Evolutionary conservation across 2,888 invertebrate species (phyloP).

Genomic region (Scrobipalpa costella): DNA sequence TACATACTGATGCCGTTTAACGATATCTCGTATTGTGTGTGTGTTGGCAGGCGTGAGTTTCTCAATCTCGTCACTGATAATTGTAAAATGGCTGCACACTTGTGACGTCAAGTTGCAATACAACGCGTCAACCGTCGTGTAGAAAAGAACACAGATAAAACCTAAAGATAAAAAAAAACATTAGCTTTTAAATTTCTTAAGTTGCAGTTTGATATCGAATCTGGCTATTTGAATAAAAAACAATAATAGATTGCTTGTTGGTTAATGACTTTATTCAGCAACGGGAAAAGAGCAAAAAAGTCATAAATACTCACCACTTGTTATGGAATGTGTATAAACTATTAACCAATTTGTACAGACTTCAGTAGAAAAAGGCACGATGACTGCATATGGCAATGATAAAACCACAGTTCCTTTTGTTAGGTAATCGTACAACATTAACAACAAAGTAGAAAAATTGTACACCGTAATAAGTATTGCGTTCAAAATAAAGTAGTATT

Average conservation of each 20-base stretch:
- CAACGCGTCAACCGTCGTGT: conserved; percentile 57
- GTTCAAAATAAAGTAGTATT: conserved; percentile 62
- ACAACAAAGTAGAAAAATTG: conserved; percentile 56
- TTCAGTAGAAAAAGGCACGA: conserved; percentile 59
- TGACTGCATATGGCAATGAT: conserved; percentile 55
- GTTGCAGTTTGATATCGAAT: too few species aligned
- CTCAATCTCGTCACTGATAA: conserved; percentile 54
- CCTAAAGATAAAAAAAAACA: conserved; percentile 42
- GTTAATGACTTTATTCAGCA: too few species aligned
- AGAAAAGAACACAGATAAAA: conserved; percentile 58
- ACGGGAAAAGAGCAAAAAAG: too few species aligned
- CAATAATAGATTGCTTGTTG: too few species aligned
- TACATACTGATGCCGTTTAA: conserved; percentile 61
- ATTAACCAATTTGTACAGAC: conserved; percentile 54
- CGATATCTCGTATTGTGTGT: conserved; percentile 45
- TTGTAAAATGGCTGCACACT: conserved; percentile 57
- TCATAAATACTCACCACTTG: conserved; percentile 55
- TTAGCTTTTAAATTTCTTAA: too few species aligned
- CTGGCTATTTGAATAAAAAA: too few species aligned
- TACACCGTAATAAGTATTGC: conserved; percentile 59
- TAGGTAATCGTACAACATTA: conserved; percentile 54
- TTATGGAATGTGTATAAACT: conserved; percentile 53
- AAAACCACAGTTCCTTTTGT: conserved; percentile 44
- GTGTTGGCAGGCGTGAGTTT: conserved; percentile 41
- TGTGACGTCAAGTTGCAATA: conserved; percentile 63